A percentile compares a stretch with the other conserved stretches of the same genome.
Evolutionary conservation across 2,113 vertebrate genomes (phyloP).

Genomic region (Saccopteryx bilineata): DNA sequence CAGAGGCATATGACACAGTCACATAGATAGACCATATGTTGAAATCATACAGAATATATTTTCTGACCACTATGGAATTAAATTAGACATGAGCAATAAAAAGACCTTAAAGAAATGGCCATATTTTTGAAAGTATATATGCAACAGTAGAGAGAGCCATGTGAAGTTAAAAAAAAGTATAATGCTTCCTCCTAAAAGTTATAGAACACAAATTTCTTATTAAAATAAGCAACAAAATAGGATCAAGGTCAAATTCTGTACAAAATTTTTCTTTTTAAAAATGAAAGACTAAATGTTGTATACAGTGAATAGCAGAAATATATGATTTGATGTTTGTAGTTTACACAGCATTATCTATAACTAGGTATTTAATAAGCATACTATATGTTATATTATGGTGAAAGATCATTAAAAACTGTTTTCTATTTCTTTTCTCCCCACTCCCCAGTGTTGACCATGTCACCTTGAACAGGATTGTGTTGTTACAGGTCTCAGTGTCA

Average conservation of each 20-base stretch:
- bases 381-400: background rate
- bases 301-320: conserved; percentile 1
- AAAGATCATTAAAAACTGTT: conserved; percentile 55
- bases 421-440: background rate
- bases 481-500: conserved; percentile 75
- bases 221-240: conserved; percentile 49
- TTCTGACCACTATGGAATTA: conserved; percentile 9
- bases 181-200: background rate
- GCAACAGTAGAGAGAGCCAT: background rate
- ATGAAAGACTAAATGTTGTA: background rate
- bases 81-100: conserved; percentile 20
- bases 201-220: conserved; percentile 2
- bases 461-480: conserved; percentile 59
- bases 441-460: background rate
- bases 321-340: conserved; percentile 30
- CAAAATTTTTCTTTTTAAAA: conserved; percentile 46
- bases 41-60: conserved; percentile 22
- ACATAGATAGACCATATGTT: background rate
- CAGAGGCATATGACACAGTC: background rate
- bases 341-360: background rate
- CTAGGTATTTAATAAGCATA: conserved; percentile 1
- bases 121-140: conserved; percentile 57
- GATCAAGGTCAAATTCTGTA: conserved; percentile 38
- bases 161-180: background rate
- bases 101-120: conserved; percentile 10